Conservation (phyloP, 2,888 invertebrate genomes). For the Drosophila picticornis region DNA sequence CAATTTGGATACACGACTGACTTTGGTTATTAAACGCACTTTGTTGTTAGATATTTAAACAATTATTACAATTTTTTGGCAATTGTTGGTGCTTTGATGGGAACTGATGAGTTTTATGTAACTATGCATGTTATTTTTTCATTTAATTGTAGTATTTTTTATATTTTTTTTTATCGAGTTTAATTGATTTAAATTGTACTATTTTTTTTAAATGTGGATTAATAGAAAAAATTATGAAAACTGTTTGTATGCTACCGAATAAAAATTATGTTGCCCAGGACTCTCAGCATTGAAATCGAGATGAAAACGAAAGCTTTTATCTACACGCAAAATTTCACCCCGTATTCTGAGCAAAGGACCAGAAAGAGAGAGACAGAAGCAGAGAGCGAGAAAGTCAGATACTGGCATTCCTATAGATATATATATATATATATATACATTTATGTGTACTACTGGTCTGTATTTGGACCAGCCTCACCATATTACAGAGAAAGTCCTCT, state of each 20-base stretch:
- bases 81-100: conserved; percentile 34
- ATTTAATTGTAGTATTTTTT: conserved; percentile 31
- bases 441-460: conserved; percentile 17
- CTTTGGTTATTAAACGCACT: conserved; percentile 57
- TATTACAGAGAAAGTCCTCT: conserved; percentile 32
- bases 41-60: conserved; percentile 39
- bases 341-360: conserved; percentile 28
- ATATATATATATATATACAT: conserved; percentile 1
- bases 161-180: conserved; percentile 41
- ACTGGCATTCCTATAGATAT: conserved; percentile 17
- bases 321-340: conserved; percentile 67
- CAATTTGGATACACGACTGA: conserved; percentile 25
- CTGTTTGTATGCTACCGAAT: conserved; percentile 77
- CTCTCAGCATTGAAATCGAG: conserved; percentile 74
- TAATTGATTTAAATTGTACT: conserved; percentile 40
- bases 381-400: conserved; percentile 35
- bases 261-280: conserved; percentile 81
- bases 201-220: conserved; percentile 55
- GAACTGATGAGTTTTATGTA: conserved; percentile 56
- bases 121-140: conserved; percentile 41
- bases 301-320: conserved; percentile 77
- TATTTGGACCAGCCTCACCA: conserved; percentile 19
- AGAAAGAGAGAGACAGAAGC: conserved; percentile 28
- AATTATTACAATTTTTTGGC: conserved; percentile 47
- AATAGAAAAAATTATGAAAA: conserved; percentile 73